These are phyloP conservation scores for Anoplius nigerrimus DNA, from an alignment of 2,888 invertebrate species.

Conservation along the genomic window DNA sequence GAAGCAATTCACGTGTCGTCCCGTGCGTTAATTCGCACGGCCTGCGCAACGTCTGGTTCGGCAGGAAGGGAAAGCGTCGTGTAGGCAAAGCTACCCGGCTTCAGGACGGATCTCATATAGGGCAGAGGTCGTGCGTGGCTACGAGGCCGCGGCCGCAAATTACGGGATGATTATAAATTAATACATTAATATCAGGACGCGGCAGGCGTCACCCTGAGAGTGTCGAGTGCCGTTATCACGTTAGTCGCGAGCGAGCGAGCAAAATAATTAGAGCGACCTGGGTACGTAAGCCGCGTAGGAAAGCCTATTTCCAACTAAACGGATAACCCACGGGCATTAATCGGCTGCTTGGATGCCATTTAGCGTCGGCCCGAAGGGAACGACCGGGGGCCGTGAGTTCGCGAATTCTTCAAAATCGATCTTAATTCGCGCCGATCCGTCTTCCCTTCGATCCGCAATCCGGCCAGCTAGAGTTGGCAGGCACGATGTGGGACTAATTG, in stretches of 20 bases:
- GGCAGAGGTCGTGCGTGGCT: slow-evolving; percentile 5
- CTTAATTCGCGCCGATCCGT: slow-evolving; percentile 6
- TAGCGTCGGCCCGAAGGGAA: slow-evolving; percentile 16
- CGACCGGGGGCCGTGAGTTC: slow-evolving; percentile 1
- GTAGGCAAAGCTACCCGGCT: too few relatives aligned
- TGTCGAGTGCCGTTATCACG: slow-evolving; percentile 60
- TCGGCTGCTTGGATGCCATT: slow-evolving; percentile 32
- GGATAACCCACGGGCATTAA: slow-evolving; percentile 53
- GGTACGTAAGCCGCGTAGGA: slow-evolving; percentile 35
- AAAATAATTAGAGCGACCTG: slow-evolving; percentile 64
- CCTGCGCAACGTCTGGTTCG: too few relatives aligned
- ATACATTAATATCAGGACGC: slow-evolving; percentile 54
- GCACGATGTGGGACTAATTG: too few relatives aligned
- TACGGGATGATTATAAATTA: slow-evolving; percentile 60
- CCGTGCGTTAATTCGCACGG: too few relatives aligned
- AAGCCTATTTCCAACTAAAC: slow-evolving; percentile 56
- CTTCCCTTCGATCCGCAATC: not conserved
- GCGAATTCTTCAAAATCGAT: slow-evolving; percentile 27
- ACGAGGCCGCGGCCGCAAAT: slow-evolving; percentile 41
- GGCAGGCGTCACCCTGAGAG: slow-evolving; percentile 47
- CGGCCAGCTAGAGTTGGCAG: too few relatives aligned
- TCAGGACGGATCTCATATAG: too few relatives aligned
- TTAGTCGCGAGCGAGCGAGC: slow-evolving; percentile 65
- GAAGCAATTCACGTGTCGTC: too few relatives aligned
- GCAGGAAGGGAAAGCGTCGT: too few relatives aligned